Evolutionary conservation across 2,797 vertebrate species (phyloP).

Genomic region (Pseudochaenichthys georgianus): DNA sequence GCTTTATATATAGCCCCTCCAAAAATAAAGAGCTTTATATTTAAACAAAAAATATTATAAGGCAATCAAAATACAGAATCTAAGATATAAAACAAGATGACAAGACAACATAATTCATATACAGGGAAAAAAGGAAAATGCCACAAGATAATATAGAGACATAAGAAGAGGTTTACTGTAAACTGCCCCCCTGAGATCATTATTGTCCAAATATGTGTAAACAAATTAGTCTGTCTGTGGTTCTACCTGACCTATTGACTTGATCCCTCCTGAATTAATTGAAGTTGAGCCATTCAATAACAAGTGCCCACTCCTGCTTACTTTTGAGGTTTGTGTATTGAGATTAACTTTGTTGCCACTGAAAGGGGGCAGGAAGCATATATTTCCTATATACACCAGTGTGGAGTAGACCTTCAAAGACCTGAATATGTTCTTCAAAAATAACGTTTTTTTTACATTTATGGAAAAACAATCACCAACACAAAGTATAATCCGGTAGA

Average conservation of each 20-base stretch:
- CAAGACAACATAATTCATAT: no score
- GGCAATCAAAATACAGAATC: no score
- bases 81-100: no score
- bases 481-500: background rate
- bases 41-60: no score
- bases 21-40: no score
- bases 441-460: background rate
- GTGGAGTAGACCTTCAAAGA: background rate
- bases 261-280: slow-evolving; percentile 45
- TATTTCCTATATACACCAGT: slow-evolving; percentile 30
- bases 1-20: no score
- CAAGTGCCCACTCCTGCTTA: slow-evolving; percentile 40
- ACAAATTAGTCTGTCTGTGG: slow-evolving; percentile 54
- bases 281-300: slow-evolving; percentile 51
- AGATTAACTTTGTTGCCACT: slow-evolving; percentile 55
- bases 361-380: slow-evolving; percentile 38
- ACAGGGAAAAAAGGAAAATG: no score
- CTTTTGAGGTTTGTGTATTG: slow-evolving; percentile 81
- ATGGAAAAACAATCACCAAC: background rate
- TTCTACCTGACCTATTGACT: slow-evolving; percentile 47
- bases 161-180: no score
- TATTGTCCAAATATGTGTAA: slow-evolving; percentile 37
- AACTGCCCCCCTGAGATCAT: background rate
- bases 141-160: no score
- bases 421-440: background rate